Evolutionary conservation across 2,113 vertebrate species (phyloP).

Genomic region (Candoia aspera): DNA sequence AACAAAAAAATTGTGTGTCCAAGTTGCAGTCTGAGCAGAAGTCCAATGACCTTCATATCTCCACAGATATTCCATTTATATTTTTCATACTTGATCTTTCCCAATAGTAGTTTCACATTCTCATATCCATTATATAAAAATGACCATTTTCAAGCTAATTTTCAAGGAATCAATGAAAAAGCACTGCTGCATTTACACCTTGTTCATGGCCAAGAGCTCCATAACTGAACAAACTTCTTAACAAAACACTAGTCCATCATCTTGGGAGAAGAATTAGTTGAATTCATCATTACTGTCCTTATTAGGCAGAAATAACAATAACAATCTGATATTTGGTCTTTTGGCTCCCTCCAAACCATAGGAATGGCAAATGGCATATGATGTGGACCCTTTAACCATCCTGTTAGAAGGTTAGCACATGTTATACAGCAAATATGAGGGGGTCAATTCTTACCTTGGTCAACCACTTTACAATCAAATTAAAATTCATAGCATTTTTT

Average conservation of each 20-base stretch:
- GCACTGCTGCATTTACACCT: not conserved
- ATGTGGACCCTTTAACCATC: not conserved
- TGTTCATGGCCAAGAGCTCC: not conserved
- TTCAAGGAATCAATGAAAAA: not conserved
- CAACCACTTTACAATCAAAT: not conserved
- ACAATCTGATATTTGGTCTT: not conserved
- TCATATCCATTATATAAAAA: not conserved
- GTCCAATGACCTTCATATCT: not conserved
- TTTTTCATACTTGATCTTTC: not conserved
- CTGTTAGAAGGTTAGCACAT: not conserved
- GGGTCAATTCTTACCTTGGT: not conserved
- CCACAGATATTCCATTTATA: not conserved
- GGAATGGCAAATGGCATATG: not conserved
- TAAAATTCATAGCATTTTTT: not conserved
- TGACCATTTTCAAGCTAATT: not conserved
- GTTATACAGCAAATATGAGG: not conserved
- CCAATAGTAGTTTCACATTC: not conserved
- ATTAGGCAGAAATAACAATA: too few species aligned
- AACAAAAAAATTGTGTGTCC: not conserved
- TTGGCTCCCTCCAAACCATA: not conserved
- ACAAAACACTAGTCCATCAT: not conserved
- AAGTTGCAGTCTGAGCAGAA: not conserved
- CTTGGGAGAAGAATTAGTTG: not conserved
- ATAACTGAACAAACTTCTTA: not conserved
- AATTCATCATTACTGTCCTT: too few species aligned